phyloP scores from a whole-genome alignment of 2,888 invertebrate species.

The Sphaerophoria taeniata region DNA sequence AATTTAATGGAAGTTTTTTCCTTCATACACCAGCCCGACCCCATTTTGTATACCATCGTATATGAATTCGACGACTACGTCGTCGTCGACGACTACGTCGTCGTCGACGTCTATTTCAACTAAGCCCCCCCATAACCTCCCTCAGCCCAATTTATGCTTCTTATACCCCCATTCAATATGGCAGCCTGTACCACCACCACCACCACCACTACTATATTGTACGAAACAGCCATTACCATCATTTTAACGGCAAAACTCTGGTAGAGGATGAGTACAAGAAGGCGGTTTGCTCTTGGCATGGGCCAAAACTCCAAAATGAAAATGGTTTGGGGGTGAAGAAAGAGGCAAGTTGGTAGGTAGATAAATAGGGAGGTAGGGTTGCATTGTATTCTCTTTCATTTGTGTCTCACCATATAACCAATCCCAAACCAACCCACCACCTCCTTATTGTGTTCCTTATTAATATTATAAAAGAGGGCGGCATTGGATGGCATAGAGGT shows the following conservation, averaged over 20 bases:
- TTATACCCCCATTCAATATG: slow-evolving; percentile 38
- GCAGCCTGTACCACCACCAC: slow-evolving; percentile 56
- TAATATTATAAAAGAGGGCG: slow-evolving; percentile 55
- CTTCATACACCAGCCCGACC: slow-evolving; percentile 4
- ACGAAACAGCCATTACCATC: slow-evolving; percentile 65
- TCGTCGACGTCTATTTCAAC: slow-evolving; percentile 27
- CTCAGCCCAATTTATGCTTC: slow-evolving; percentile 34
- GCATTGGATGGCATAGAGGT: slow-evolving; percentile 33
- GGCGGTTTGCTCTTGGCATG: too few relatives aligned
- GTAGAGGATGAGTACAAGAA: background rate
- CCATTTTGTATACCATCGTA: background rate
- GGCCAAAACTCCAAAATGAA: background rate
- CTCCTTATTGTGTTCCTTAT: slow-evolving; percentile 55
- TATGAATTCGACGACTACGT: background rate
- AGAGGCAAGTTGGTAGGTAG: background rate
- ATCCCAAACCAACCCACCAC: slow-evolving; percentile 1
- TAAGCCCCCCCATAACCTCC: slow-evolving; percentile 23
- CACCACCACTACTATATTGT: slow-evolving; percentile 13
- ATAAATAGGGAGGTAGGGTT: slow-evolving; percentile 33
- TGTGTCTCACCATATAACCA: slow-evolving; percentile 36
- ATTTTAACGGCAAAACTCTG: slow-evolving; percentile 60
- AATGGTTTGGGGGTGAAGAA: background rate
- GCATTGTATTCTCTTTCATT: slow-evolving; percentile 66
- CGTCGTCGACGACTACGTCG: background rate
- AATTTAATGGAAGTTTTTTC: slow-evolving; percentile 68